phyloP scores from a whole-genome alignment of 2,888 invertebrate genomes.

The Lasioglossum lativentre region DNA sequence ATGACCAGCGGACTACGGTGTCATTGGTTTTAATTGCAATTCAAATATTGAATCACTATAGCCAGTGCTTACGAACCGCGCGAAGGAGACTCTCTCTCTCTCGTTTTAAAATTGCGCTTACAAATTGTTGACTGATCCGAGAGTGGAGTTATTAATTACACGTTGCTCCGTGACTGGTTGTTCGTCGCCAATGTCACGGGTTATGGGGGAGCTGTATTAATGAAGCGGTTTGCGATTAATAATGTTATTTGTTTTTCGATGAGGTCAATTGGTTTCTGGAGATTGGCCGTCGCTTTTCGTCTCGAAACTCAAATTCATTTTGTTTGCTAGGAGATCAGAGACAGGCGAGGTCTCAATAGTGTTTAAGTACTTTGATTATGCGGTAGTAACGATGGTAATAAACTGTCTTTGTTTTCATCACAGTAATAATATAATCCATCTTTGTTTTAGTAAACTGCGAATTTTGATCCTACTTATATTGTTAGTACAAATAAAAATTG shows the following conservation, averaged over 20 bases:
- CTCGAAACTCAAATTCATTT: not conserved
- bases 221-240: not conserved
- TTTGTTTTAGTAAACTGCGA: not conserved
- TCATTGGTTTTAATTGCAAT: constrained; percentile 59
- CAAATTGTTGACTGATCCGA: constrained; percentile 30
- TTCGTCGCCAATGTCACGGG: not conserved
- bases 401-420: not conserved
- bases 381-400: too few species aligned
- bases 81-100: constrained; percentile 16
- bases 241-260: not conserved
- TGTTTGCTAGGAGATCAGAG: not conserved
- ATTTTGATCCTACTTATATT: not conserved
- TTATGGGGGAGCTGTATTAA: not conserved
- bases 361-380: not conserved
- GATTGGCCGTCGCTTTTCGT: not conserved
- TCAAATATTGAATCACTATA: constrained; percentile 50
- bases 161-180: constrained; percentile 38
- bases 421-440: not conserved
- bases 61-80: not conserved
- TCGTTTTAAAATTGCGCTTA: constrained; percentile 15
- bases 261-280: not conserved
- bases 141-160: constrained; percentile 36
- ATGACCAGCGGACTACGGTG: constrained; percentile 25
- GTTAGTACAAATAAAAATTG: too few species aligned
- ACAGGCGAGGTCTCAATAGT: not conserved